These are phyloP conservation scores for Picus viridis DNA, from an alignment of 2,797 vertebrate species.

Conservation along the genomic window DNA sequence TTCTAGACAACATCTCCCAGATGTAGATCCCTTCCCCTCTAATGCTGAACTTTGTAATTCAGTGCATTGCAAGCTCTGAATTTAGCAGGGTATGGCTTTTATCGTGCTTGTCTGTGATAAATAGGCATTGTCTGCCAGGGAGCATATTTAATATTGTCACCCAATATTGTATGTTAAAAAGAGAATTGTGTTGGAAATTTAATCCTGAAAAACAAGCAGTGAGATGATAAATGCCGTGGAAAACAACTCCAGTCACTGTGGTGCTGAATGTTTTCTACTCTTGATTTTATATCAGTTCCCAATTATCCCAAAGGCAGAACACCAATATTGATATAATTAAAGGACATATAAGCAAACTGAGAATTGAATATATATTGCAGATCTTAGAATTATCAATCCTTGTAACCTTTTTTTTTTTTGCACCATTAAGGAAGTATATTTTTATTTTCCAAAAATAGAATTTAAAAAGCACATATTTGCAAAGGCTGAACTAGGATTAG, in stretches of 20 bases:
- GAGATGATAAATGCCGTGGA: slow-evolving; percentile 3
- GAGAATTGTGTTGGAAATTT: background rate
- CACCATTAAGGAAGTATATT: background rate
- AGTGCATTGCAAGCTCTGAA: background rate
- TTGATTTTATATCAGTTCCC: slow-evolving; percentile 16
- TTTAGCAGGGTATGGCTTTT: background rate
- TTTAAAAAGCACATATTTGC: background rate
- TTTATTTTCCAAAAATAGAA: background rate
- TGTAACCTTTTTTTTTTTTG: background rate
- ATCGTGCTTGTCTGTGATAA: background rate
- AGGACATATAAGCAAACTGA: background rate
- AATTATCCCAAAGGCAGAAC: slow-evolving; percentile 8
- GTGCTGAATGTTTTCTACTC: background rate
- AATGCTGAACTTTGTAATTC: background rate
- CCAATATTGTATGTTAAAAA: slow-evolving; percentile 4
- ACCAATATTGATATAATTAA: background rate
- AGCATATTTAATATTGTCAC: slow-evolving; percentile 20
- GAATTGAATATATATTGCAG: background rate
- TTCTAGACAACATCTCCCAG: background rate
- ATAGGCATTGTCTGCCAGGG: background rate
- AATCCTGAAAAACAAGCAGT: slow-evolving; percentile 13
- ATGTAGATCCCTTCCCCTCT: background rate
- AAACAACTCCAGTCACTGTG: background rate
- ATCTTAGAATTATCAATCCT: background rate
- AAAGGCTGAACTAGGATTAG: background rate